Percentiles rank a stretch among this genome's conserved stretches.
Conservation (phyloP, 2,797 vertebrate genomes). For the Halcyon badia region DNA sequence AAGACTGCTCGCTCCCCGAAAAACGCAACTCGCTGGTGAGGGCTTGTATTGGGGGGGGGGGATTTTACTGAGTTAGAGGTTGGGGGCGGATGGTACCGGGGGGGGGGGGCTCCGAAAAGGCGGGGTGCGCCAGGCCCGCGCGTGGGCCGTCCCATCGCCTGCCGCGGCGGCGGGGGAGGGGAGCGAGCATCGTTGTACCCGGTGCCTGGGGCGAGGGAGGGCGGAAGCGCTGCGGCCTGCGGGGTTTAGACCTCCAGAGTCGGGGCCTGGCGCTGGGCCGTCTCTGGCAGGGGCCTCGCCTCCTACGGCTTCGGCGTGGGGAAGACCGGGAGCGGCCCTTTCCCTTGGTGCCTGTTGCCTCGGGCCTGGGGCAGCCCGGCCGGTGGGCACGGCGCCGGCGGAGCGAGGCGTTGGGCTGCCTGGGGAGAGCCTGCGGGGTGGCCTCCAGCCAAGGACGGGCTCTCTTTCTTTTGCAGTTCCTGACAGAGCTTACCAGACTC, state of each 20-base stretch:
- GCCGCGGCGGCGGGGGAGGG: background rate
- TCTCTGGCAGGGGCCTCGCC: background rate
- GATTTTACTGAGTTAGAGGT: no score
- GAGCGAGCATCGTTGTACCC: accelerated
- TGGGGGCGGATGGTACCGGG: no score
- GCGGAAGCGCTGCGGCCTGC: no score
- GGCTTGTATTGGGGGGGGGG: no score
- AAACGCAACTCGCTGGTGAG: no score
- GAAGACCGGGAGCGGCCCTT: accelerated
- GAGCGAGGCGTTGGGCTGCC: background rate
- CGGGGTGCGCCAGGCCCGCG: background rate
- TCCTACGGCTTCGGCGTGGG: background rate
- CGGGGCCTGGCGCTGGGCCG: background rate
- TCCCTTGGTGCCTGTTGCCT: accelerated
- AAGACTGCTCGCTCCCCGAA: no score
- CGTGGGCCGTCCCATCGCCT: background rate
- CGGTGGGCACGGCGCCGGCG: no score
- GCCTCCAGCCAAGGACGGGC: background rate
- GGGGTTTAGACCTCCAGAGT: background rate
- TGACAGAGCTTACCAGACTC: constrained; percentile 89
- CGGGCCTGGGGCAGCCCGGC: no score
- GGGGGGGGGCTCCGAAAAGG: background rate
- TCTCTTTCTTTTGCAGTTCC: constrained; percentile 46
- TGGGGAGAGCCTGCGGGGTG: accelerated
- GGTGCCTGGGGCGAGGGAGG: accelerated